Base-by-base conservation (phyloP, 2,113 vertebrate genomes). In the Phodopus roborovskii region DNA sequence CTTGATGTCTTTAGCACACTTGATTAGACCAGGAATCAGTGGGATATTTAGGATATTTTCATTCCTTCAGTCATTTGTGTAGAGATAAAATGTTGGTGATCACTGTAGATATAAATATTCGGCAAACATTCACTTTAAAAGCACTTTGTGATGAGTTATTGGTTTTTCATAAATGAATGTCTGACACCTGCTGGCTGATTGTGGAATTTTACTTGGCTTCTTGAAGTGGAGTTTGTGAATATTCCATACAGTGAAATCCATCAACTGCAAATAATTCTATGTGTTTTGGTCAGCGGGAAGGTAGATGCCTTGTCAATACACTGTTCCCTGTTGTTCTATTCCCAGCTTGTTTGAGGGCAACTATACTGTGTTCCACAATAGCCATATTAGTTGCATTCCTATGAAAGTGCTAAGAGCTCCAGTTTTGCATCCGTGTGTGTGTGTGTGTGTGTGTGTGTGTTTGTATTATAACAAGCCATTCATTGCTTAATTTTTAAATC, bases 121-220 rank as follows among this genome's bases (percentile, higher is more conserved):
- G 68, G 70, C 48, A 85, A 91, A 66, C 7, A 84, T 19, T 91
- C 56, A 89, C 64, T 94, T 88, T 19, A 85, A 95, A 89, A 90
- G 45, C 77, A 84, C 39, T 89, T 74, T 58, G 36, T 45, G 68
- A 42, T 10, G 39, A 73, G 20, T 26, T 60, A 15, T 70, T 26
- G n/a, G 45, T 77, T 96, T 68, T 96, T 87, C 78, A 60, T 71
- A 96, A 60, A 90, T 77, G 71, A 93, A 26, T 39, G 17, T 16
- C 7, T 85, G 97, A 94, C 91, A 85, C 48, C 92, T 96, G 53
- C 93, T 96, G 97, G 96, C 33, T 88, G 94, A 86, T 20, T 42
- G 33, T 42, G 24, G 50, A 48, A 77, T 58, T 68, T 68, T 36
- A 4, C 68, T 71, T 90, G 15, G 12, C 30, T 68, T 94, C 39